These are phyloP conservation scores for Thysanoteuthis rhombus DNA, from an alignment of 2,888 invertebrate species.

Conservation along the genomic window DNA sequence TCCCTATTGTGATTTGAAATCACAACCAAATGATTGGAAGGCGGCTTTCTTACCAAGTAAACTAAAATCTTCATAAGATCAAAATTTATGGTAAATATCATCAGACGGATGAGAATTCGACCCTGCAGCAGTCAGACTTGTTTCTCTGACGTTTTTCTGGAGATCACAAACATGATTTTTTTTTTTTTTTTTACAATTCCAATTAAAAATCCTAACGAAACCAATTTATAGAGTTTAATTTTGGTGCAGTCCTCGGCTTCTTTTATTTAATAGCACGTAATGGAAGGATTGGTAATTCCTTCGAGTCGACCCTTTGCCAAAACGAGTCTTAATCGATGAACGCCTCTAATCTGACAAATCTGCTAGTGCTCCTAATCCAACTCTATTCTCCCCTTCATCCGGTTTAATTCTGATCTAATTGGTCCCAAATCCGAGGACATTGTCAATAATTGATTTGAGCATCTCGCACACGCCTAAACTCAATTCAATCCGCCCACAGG, in stretches of 20 bases:
- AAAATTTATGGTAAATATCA: too few relatives aligned
- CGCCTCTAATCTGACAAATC: not conserved
- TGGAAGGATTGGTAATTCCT: not conserved
- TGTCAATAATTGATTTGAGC: not conserved
- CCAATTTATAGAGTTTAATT: not conserved
- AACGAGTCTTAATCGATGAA: not conserved
- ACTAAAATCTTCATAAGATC: too few relatives aligned
- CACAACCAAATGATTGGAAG: too few relatives aligned
- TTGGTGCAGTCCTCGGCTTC: too few relatives aligned
- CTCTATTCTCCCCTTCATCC: not conserved
- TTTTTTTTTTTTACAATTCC: not conserved
- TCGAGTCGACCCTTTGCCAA: not conserved
- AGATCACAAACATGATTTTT: not conserved
- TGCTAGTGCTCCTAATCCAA: not conserved
- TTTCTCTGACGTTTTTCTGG: not conserved
- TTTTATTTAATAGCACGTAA: too few relatives aligned
- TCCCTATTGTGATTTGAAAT: too few relatives aligned
- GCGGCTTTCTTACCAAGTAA: too few relatives aligned
- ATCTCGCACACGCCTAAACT: not conserved
- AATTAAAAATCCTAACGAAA: not conserved
- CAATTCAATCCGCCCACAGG: not conserved
- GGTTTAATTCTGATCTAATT: not conserved
- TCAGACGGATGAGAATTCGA: too few relatives aligned
- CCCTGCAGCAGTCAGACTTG: too few relatives aligned
- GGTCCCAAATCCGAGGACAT: not conserved